Conservation (phyloP, 2,113 vertebrate species). For the Lipotes vexillifer region DNA sequence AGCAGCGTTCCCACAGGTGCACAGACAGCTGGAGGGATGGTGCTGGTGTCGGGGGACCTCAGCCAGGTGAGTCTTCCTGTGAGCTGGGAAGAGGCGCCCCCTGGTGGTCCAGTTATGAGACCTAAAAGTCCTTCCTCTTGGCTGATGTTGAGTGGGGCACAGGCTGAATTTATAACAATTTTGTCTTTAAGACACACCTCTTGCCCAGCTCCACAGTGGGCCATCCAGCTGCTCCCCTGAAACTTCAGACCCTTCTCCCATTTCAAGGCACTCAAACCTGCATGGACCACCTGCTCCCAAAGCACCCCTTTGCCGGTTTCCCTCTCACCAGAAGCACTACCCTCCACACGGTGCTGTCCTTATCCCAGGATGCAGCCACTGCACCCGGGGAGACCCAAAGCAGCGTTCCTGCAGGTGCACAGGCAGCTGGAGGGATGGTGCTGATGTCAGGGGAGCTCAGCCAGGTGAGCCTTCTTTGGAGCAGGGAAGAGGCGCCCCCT, state of each 20-base stretch:
- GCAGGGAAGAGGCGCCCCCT: background rate
- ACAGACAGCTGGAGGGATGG: fast-evolving
- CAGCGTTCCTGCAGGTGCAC: background rate
- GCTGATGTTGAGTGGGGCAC: no score
- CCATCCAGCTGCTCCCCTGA: background rate
- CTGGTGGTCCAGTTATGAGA: background rate
- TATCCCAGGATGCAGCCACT: background rate
- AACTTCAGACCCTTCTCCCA: fast-evolving
- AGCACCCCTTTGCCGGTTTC: background rate
- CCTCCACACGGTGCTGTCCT: background rate
- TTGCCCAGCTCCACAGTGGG: background rate
- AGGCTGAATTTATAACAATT: background rate
- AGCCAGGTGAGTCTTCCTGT: no score
- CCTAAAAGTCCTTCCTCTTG: background rate
- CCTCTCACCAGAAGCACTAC: fast-evolving
- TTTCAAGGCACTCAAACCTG: background rate
- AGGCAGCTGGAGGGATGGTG: background rate
- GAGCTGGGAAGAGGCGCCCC: background rate
- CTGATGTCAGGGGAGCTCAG: background rate
- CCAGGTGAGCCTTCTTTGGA: background rate
- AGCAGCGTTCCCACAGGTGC: fast-evolving
- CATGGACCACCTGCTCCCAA: background rate
- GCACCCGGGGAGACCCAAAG: background rate
- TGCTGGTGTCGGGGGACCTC: fast-evolving
- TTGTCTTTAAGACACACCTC: background rate